These are phyloP conservation scores for Brachymystax lenok DNA, from an alignment of 2,797 vertebrate genomes.

Conservation along the genomic window DNA sequence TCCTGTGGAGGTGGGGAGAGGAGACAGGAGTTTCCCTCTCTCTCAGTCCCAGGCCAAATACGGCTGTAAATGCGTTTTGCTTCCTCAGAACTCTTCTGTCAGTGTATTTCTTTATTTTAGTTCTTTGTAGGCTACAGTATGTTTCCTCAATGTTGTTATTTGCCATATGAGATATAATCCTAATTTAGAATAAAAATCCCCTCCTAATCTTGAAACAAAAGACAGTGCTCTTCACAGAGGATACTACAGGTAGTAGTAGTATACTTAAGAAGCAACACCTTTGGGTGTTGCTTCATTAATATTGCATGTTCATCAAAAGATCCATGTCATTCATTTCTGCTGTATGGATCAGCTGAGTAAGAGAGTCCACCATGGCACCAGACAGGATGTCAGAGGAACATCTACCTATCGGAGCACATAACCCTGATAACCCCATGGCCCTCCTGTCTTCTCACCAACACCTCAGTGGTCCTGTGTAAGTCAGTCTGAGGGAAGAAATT, in stretches of 20 bases:
- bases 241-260: no score
- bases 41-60: constrained; percentile 29
- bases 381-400: no score
- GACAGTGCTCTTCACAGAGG: background rate
- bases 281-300: no score
- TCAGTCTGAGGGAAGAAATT: no score
- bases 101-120: background rate
- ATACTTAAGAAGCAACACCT: no score
- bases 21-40: constrained; percentile 21
- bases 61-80: constrained; percentile 9
- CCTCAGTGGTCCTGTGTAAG: no score
- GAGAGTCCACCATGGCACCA: background rate
- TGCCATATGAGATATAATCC: background rate
- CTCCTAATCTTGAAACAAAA: no score
- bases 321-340: no score
- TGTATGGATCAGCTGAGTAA: background rate
- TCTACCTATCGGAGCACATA: no score
- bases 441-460: no score
- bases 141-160: background rate
- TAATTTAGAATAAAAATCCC: background rate
- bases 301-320: no score
- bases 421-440: no score
- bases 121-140: background rate
- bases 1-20: constrained; percentile 25
- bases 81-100: background rate